Evolutionary conservation across 2,888 invertebrate species (phyloP), one percentile per base, ranked within the genome.

Genomic region (Augochlorella aurata): DNA sequence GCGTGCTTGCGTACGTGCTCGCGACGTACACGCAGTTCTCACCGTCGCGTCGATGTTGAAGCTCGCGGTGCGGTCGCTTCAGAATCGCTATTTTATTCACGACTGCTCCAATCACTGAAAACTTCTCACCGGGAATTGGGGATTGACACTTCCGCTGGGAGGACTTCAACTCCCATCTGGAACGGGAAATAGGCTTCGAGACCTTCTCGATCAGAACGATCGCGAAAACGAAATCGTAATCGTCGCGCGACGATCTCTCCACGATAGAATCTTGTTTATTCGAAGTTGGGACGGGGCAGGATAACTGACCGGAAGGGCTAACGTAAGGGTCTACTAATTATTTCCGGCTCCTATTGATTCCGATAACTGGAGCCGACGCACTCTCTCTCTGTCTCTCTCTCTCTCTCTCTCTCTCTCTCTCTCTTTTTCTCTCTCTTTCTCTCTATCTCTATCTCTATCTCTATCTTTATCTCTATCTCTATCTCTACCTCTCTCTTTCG

Each of bases 21-120:
- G 83, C 88, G 77, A 85, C 84, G 79, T 86, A 86, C 86, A 86
- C 87, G 87, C 87, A 87, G 87, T 82, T 85, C 82, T 85, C 76
- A 81, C 82, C 81, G 84, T 70, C 74, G 78, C 69, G 72, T 63
- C 71, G 65, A 83, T 71, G 72, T 75, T 63, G 70, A 77, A 71
- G 77, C 52, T 81, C 77, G 81, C 76, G 68, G 58, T 65, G 77
- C 77, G 76, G 54, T 81, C 72, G 58, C 54, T 74, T 61, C 52
- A 72, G 65, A 73, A 73, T 72, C 70, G 79, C 81, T 79, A 54
- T 70, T 76, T 79, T 71, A 74, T 74, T 74, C 65, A 80, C 65
- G 52, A 76, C 70, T 54, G 73, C 70, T 77, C 74, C 70, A 67
- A 52, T 74, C 66, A 71, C 77, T 58, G 49, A 38, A 63, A 47